Conservation (phyloP, 2,888 invertebrate genomes). For the Sepiola atlantica region DNA sequence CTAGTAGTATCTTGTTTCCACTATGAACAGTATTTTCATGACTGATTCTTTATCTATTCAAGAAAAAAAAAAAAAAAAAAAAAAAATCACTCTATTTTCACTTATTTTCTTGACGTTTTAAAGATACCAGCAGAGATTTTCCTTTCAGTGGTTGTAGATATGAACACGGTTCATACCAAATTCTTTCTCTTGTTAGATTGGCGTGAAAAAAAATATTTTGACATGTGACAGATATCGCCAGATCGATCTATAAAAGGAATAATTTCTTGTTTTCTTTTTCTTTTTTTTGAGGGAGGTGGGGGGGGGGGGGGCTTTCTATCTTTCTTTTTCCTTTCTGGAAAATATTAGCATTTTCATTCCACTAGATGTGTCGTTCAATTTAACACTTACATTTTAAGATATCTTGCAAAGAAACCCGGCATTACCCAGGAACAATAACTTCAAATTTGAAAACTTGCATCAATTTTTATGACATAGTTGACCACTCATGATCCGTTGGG, state of each 20-base stretch:
- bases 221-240: slow-evolving; percentile 2
- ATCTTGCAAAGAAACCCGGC: too few relatives aligned
- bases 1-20: neutral
- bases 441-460: too few relatives aligned
- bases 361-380: neutral
- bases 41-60: neutral
- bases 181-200: neutral
- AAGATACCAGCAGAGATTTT: neutral
- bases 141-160: neutral
- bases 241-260: neutral
- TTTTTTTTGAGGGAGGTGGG: neutral
- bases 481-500: too few relatives aligned
- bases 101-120: neutral
- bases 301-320: neutral
- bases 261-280: neutral
- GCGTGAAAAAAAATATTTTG: neutral
- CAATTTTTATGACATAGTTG: too few relatives aligned
- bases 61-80: neutral
- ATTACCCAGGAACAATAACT: too few relatives aligned
- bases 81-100: neutral
- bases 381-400: neutral
- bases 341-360: neutral
- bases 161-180: neutral
- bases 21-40: neutral
- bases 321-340: neutral